phyloP scores from a whole-genome alignment of 2,888 invertebrate genomes.

The Mechanitis mazaeus region DNA sequence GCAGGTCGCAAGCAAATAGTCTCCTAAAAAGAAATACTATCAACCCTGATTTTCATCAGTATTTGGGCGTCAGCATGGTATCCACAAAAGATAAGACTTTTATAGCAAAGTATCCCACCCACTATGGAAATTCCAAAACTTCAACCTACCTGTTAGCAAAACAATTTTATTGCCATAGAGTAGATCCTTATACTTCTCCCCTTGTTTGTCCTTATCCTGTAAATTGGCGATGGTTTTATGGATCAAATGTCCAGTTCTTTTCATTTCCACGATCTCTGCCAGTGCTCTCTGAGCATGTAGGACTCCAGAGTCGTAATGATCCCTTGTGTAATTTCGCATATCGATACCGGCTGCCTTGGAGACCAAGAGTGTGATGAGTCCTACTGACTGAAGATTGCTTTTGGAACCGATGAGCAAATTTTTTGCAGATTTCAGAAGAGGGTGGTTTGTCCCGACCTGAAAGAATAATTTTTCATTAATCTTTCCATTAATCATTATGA shows the following conservation, averaged over 20 bases:
- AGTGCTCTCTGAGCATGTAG: constrained; percentile 69
- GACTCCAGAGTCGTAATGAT: constrained; percentile 56
- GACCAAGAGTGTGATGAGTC: constrained; percentile 57
- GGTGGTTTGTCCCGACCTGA: constrained; percentile 67
- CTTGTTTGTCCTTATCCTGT: constrained; percentile 49
- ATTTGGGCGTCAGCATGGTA: too few relatives aligned
- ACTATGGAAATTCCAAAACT: neutral
- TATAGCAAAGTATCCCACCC: neutral
- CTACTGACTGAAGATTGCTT: constrained; percentile 66
- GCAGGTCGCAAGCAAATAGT: constrained; percentile 62
- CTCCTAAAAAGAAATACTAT: constrained; percentile 41
- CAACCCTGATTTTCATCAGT: neutral
- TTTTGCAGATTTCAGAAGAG: constrained; percentile 63
- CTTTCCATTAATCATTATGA: neutral
- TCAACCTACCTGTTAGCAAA: constrained; percentile 52
- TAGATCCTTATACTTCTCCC: constrained; percentile 56
- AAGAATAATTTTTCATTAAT: neutral
- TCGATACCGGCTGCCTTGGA: constrained; percentile 64
- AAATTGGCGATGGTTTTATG: constrained; percentile 67
- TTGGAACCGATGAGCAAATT: constrained; percentile 65
- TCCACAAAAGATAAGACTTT: too few relatives aligned
- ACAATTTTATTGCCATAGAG: constrained; percentile 67
- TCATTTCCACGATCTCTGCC: constrained; percentile 72
- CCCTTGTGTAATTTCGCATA: constrained; percentile 37
- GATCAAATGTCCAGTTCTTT: constrained; percentile 65